Base-by-base conservation (phyloP, 2,888 invertebrate species). In the Rhamnusium bicolor region DNA sequence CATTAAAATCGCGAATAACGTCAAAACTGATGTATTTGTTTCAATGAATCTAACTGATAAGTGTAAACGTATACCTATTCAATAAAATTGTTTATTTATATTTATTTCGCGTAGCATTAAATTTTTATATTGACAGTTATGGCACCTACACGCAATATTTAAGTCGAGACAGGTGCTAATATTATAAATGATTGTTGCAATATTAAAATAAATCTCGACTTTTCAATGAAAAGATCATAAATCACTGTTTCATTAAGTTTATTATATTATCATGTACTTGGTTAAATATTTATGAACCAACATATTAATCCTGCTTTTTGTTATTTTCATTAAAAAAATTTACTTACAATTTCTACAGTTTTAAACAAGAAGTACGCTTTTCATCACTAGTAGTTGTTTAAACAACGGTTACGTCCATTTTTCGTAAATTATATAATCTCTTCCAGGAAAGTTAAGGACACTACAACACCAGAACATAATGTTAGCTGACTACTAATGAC, bases 181-280 rank as follows among this genome's bases (percentile, higher is more conserved):
- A 76, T 72, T 74, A 78, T 74, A 73, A 76, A 76, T 73, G 74
- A 78, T 76, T 70, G 66, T 56, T 49, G 54, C 49, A 67, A 47
- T 68, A 74, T 72, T 75, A 71, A 72, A 75, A 74, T 75, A 78
- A 74, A 74, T 75, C 74, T 70, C 71, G 67, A 73, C 75, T 68
- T 68, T 71, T 74, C 63, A 75, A 72, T 72, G 69, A 12, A 27
- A 27, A 56, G 71, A 65, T 56, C 60, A 73, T 66, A 63, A 63
- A 63, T 63, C 49, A 63, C 16, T 62, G 63, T 58, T 58, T 12
- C 14, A 58, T 58, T 58, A 58, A 58, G 16, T 58, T 58, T 58
- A 29, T 58, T 58, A 58, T 10, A 32, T 58, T 58, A 58, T 58
- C 32, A n/a, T 19, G 14, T 14, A 56, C 16, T 32, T 58, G 32